Base-by-base conservation (phyloP, 2,113 vertebrate genomes). In the Caranx melampygus region DNA sequence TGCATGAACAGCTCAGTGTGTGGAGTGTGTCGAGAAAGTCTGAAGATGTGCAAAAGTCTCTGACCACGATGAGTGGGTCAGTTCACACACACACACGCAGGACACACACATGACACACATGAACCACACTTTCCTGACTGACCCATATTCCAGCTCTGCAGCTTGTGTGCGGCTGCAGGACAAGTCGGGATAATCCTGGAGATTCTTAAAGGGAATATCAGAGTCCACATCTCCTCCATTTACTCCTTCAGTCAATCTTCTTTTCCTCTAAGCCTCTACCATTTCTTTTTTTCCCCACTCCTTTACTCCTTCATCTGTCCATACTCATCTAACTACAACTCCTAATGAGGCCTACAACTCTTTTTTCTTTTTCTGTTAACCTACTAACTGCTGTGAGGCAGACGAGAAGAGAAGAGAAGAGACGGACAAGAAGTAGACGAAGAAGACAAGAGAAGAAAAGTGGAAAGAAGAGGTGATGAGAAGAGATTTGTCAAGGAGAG, bases 1-100 rank as follows among this genome's bases (percentile, higher is more conserved):
- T 91, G 88, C 89, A 91, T 87, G 88, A 83, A 59, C 75, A 88
- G 81, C 81, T 88, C 79, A 75, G 60, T 71, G 54, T 51, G 55
- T 26, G 61, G 45, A 66, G 69, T 51, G 58, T 54, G 47, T 52
- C 16, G 40, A 61, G 52, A 37, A 18, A 67, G 11, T 77, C 61
- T 67, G 26, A 44, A 16, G 67, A 42, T 52, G 31, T 73, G 63
- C 70, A 49, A 18, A 69, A 74, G 37, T 31, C 47, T 80, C 49
- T 60, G 67, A 71, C 1, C 20, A 20, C 3, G 26, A 37, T 20
- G 62, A 85, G 60, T 69, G 82, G 61, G 81, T 84, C 70, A 47
- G 20, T 64, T 52, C 70, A 78, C 21, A 76, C 57, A 85, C 76
- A 62, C 40, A 73, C 15, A 71, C 62, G 68, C 71, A 79, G 13